These are phyloP conservation scores for Glaucopsyche alexis DNA, from an alignment of 2,888 invertebrate species.

Conservation along the genomic window DNA sequence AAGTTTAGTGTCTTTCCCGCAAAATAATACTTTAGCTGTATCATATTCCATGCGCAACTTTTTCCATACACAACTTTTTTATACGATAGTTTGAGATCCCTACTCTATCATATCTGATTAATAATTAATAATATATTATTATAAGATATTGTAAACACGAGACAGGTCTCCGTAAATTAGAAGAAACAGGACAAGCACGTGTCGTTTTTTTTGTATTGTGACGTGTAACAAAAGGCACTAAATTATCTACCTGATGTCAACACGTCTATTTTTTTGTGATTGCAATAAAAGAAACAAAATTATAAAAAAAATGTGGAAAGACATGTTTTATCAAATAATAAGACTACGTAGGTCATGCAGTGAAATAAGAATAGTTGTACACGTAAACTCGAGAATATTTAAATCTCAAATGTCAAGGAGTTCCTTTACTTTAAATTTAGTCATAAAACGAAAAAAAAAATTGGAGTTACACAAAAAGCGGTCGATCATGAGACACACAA, in stretches of 20 bases:
- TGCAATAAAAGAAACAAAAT: not conserved
- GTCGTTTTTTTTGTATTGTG: not conserved
- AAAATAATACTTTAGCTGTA: too few species aligned
- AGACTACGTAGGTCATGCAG: not conserved
- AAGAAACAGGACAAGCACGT: not conserved
- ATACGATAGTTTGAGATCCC: too few species aligned
- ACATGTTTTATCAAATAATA: too few species aligned
- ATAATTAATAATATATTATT: not conserved
- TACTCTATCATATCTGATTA: not conserved
- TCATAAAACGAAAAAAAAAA: conserved; percentile 28
- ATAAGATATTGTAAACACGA: not conserved
- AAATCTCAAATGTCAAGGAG: conserved; percentile 12
- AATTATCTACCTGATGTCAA: not conserved
- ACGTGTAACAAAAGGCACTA: conserved; percentile 14
- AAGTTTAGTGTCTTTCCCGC: too few species aligned
- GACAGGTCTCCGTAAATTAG: not conserved
- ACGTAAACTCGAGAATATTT: not conserved
- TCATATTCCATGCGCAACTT: too few species aligned
- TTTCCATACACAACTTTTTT: too few species aligned
- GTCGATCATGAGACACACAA: conserved; percentile 25
- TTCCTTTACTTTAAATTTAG: conserved; percentile 21
- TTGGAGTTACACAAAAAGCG: conserved; percentile 8
- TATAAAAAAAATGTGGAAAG: not conserved
- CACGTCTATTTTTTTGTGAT: not conserved
- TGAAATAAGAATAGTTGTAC: not conserved